These are phyloP conservation scores for Teleogryllus occipitalis DNA, from an alignment of 1,140 invertebrate species.

Conservation along the genomic window DNA sequence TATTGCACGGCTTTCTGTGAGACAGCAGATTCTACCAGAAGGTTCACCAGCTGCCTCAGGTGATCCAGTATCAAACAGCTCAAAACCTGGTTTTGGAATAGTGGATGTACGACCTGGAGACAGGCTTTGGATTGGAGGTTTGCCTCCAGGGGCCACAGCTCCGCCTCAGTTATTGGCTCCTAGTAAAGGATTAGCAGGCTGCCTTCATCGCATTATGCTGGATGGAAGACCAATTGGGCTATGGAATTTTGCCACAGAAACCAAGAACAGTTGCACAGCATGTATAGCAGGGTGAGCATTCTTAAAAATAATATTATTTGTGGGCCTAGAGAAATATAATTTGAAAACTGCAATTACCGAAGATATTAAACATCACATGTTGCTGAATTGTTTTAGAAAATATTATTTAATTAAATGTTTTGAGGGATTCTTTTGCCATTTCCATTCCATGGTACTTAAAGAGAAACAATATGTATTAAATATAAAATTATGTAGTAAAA, in stretches of 20 bases:
- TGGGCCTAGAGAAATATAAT: neutral
- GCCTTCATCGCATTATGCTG: slow-evolving; percentile 66
- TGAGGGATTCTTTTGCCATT: too few species aligned
- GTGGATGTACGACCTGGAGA: slow-evolving; percentile 44
- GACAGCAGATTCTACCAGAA: slow-evolving; percentile 35
- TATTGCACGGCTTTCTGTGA: slow-evolving; percentile 46
- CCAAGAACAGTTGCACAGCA: slow-evolving; percentile 53
- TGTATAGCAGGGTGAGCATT: slow-evolving; percentile 60
- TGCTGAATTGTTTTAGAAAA: neutral
- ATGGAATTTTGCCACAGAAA: slow-evolving; percentile 72
- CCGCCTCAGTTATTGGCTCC: slow-evolving; percentile 27
- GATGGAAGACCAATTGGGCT: slow-evolving; percentile 73
- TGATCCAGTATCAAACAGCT: slow-evolving; percentile 36
- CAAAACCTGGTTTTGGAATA: slow-evolving; percentile 41
- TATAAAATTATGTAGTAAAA: too few species aligned
- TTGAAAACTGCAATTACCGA: neutral
- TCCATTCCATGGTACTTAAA: too few species aligned
- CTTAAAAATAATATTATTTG: neutral
- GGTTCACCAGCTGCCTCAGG: slow-evolving; percentile 32
- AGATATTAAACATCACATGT: neutral
- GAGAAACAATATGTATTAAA: too few species aligned
- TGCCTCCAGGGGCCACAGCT: slow-evolving; percentile 40
- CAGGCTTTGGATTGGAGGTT: slow-evolving; percentile 48
- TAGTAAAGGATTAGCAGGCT: slow-evolving; percentile 54
- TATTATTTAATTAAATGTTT: too few species aligned